These are phyloP conservation scores for Podarcis raffonei DNA, from an alignment of 2,113 vertebrate species.

Conservation along the genomic window DNA sequence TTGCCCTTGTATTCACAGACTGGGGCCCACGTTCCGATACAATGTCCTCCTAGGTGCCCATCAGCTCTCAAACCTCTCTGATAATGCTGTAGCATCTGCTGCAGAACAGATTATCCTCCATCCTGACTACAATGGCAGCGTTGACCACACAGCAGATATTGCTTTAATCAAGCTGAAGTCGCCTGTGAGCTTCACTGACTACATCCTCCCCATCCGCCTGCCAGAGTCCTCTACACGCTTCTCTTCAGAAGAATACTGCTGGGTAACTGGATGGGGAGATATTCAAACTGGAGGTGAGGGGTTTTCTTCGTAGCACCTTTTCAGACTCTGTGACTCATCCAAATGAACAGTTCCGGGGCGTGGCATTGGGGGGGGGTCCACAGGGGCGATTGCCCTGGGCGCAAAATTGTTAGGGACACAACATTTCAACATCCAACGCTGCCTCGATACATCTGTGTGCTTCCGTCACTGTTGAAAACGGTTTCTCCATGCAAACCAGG, in stretches of 20 bases:
- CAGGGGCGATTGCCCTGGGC: no score
- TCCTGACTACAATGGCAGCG: background rate
- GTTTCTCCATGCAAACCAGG: no score
- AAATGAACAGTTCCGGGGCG: no score
- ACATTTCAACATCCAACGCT: no score
- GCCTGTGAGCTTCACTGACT: slow-evolving; percentile 29
- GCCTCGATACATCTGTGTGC: no score
- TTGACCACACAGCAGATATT: slow-evolving; percentile 42
- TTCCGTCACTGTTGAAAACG: no score
- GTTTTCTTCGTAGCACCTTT: no score
- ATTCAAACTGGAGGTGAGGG: slow-evolving; percentile 47
- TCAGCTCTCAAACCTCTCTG: background rate
- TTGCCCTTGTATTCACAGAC: background rate
- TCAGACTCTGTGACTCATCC: background rate
- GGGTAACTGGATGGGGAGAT: slow-evolving; percentile 72
- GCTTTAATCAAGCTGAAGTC: slow-evolving; percentile 56
- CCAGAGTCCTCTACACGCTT: slow-evolving; percentile 2
- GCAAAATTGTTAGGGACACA: no score
- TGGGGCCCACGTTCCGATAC: rapidly evolving
- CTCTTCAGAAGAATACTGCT: slow-evolving; percentile 24
- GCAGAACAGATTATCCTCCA: background rate
- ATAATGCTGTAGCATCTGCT: rapidly evolving
- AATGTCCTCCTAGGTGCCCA: background rate
- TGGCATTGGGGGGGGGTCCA: no score
- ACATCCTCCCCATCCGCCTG: slow-evolving; percentile 63